Evolutionary conservation across 2,797 vertebrate species (phyloP).

Genomic region (Poeciliopsis paucimaculata): DNA sequence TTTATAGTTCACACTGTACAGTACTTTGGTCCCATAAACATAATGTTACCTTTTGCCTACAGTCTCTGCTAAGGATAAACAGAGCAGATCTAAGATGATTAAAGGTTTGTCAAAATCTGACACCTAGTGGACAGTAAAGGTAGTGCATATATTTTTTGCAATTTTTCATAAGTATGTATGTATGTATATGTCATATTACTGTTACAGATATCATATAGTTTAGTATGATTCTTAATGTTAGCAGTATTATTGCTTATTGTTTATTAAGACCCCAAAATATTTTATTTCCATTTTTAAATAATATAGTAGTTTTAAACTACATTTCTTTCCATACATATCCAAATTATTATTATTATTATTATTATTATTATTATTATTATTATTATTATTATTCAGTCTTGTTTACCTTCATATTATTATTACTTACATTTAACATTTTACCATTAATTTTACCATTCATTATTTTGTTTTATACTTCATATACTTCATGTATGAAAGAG

Average conservation of each 20-base stretch:
- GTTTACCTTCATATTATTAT: not conserved
- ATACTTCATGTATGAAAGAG: not conserved
- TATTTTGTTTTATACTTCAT: not conserved
- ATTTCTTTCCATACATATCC: not conserved
- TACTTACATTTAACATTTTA: not conserved
- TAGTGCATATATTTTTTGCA: not conserved
- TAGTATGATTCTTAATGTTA: not conserved
- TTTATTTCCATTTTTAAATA: not conserved
- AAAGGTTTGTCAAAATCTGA: conserved; percentile 1
- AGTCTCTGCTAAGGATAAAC: not conserved
- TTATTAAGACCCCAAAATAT: not conserved
- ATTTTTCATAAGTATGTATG: not conserved
- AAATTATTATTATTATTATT: no score
- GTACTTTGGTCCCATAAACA: conserved; percentile 1
- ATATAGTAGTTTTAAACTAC: not conserved
- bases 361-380: no score
- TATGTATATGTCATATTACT: not conserved
- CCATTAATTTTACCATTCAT: not conserved
- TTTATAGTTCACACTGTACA: not conserved
- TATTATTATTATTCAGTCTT: not conserved
- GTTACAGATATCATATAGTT: not conserved
- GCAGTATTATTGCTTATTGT: not conserved
- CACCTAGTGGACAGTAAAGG: conserved; percentile 2
- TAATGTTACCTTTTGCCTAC: not conserved
- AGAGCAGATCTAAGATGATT: not conserved